These are phyloP conservation scores for Crocodylus rhombifer DNA, from an alignment of 2,797 vertebrate genomes.

Conservation along the genomic window DNA sequence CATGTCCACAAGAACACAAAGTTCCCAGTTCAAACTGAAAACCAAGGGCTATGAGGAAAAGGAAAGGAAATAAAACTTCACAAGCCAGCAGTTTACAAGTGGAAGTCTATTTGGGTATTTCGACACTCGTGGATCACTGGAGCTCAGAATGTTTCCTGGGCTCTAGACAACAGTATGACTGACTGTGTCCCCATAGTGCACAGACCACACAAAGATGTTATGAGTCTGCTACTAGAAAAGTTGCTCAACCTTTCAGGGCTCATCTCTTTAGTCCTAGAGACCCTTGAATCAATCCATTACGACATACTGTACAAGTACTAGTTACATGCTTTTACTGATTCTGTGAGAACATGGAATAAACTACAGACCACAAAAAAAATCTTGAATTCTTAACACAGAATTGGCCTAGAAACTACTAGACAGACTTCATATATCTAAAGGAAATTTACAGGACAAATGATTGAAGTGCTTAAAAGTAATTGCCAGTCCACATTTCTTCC, in stretches of 20 bases:
- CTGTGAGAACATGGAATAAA: constrained; percentile 25
- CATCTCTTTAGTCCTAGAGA: background rate
- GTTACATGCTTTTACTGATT: constrained; percentile 48
- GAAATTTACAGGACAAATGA: constrained; percentile 33
- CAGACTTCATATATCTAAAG: constrained; percentile 51
- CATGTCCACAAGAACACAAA: too few relatives aligned
- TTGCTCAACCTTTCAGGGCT: background rate
- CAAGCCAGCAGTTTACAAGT: background rate
- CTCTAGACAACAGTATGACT: too few relatives aligned
- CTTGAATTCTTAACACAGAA: constrained; percentile 7
- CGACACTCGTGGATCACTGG: too few relatives aligned
- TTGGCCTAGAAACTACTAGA: constrained; percentile 54
- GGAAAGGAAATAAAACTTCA: background rate
- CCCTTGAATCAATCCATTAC: too few relatives aligned
- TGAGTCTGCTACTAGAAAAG: background rate
- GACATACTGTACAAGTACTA: background rate
- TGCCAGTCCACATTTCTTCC: constrained; percentile 1
- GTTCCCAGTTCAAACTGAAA: too few relatives aligned
- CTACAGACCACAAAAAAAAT: constrained; percentile 41
- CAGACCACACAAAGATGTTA: background rate
- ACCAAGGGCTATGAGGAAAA: too few relatives aligned
- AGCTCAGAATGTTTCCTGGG: background rate
- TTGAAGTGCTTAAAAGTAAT: constrained; percentile 6
- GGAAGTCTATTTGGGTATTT: too few relatives aligned
- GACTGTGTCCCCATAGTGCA: too few relatives aligned